Conservation (phyloP, 2,888 invertebrate genomes). For the Sinohyriopsis cumingii region DNA sequence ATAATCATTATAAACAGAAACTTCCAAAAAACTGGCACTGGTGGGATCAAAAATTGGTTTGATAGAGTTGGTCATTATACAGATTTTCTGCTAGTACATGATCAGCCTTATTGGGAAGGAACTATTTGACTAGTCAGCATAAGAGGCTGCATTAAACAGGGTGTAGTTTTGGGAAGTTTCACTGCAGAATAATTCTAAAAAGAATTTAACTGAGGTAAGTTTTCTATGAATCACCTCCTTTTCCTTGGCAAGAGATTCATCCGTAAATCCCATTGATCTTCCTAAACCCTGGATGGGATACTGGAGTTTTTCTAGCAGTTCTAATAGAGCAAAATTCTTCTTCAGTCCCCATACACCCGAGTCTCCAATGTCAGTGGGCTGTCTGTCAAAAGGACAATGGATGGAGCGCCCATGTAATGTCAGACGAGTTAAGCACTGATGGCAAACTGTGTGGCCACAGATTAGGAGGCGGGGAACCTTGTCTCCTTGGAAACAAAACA, state of each 20-base stretch:
- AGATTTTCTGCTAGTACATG: too few relatives aligned
- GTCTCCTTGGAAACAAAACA: constrained; percentile 75
- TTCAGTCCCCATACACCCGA: constrained; percentile 68
- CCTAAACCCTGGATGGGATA: constrained; percentile 43
- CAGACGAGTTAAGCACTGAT: constrained; percentile 75
- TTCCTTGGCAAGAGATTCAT: constrained; percentile 53
- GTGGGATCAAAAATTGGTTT: too few relatives aligned
- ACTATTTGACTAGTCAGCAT: too few relatives aligned
- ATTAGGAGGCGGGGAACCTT: constrained; percentile 75
- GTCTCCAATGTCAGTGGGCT: constrained; percentile 74
- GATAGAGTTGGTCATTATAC: too few relatives aligned
- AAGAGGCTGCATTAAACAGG: too few relatives aligned
- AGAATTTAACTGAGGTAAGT: too few relatives aligned
- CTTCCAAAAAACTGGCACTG: too few relatives aligned
- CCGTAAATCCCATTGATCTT: constrained; percentile 42
- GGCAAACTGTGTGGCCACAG: constrained; percentile 76
- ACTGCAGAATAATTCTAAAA: too few relatives aligned
- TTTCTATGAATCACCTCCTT: constrained; percentile 49
- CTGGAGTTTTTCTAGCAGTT: constrained; percentile 75
- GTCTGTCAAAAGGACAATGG: constrained; percentile 77
- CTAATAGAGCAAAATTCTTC: constrained; percentile 77
- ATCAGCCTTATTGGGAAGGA: too few relatives aligned
- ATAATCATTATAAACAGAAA: too few relatives aligned
- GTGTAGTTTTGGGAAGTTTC: too few relatives aligned
- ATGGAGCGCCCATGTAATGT: constrained; percentile 72